Evolutionary conservation across 1,140 invertebrate species (phyloP).

Genomic region (Theocolax elegans): DNA sequence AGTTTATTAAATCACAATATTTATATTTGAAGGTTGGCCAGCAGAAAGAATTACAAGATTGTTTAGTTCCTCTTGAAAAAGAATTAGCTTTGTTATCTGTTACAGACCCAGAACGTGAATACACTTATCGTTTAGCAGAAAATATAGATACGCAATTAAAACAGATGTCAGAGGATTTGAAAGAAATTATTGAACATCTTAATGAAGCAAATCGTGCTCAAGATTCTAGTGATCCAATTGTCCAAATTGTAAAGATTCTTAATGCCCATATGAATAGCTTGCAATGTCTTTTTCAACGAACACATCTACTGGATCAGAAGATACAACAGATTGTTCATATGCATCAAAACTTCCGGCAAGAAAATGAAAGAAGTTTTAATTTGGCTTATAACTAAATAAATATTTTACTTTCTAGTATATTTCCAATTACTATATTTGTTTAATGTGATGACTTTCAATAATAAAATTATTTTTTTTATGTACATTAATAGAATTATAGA

Average conservation of each 20-base stretch:
- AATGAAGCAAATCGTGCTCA: conserved; percentile 88
- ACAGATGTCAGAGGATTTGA: conserved; percentile 93
- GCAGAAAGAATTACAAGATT: conserved; percentile 91
- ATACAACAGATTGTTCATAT: conserved; percentile 86
- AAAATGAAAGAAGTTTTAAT: conserved; percentile 78
- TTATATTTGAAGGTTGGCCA: conserved; percentile 71
- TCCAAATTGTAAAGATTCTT: conserved; percentile 91
- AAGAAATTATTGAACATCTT: conserved; percentile 93
- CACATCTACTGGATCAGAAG: conserved; percentile 78
- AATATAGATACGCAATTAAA: conserved; percentile 92
- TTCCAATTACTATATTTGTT: not conserved
- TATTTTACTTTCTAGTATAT: not conserved
- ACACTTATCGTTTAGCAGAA: conserved; percentile 88
- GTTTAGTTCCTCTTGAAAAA: conserved; percentile 86
- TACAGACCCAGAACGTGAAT: conserved; percentile 87
- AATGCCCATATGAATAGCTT: conserved; percentile 97
- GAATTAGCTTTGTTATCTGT: conserved; percentile 78
- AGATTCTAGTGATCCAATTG: conserved; percentile 88
- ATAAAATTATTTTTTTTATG: conserved; percentile 20
- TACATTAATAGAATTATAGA: too few relatives aligned
- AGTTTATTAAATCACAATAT: not conserved
- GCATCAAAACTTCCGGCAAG: conserved; percentile 80
- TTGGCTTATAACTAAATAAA: conserved; percentile 65
- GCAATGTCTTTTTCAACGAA: conserved; percentile 89
- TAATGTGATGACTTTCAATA: conserved; percentile 12